A percentile compares a stretch with the other conserved stretches of the same genome.
Conservation (phyloP, 1,140 invertebrate species). For the Neodiprion pinetum region DNA sequence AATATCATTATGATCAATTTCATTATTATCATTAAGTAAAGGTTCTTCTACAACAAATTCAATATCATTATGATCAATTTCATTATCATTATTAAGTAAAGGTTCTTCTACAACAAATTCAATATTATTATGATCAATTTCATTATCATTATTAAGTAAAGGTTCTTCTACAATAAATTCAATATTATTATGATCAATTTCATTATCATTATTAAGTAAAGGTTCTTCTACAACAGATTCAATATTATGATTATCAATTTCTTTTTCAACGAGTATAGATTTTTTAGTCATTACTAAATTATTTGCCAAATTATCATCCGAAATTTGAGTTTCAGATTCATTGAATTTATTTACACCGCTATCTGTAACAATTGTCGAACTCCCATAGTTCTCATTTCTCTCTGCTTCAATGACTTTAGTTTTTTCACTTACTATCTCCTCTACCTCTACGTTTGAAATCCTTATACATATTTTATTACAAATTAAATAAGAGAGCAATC, state of each 20-base stretch:
- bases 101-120: neutral
- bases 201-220: neutral
- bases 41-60: neutral
- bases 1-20: too few species aligned
- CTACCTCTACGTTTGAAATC: neutral
- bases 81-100: neutral
- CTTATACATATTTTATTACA: neutral
- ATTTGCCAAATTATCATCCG: neutral
- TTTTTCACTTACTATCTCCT: neutral
- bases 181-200: too few species aligned
- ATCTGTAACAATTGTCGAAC: neutral
- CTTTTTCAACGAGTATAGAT: neutral
- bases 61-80: neutral
- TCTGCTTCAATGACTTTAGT: neutral
- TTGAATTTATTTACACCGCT: neutral
- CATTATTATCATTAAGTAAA: neutral
- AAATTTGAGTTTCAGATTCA: neutral
- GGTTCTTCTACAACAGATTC: neutral
- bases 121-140: neutral
- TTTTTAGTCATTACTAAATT: neutral
- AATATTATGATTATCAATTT: neutral
- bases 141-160: neutral
- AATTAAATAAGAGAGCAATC: conserved; percentile 1
- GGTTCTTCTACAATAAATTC: too few species aligned
- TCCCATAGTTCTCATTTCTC: neutral